Evolutionary conservation across 2,888 invertebrate species (phyloP), one percentile per base, ranked within the genome.

Genomic region (Dolichomitus sp.): DNA sequence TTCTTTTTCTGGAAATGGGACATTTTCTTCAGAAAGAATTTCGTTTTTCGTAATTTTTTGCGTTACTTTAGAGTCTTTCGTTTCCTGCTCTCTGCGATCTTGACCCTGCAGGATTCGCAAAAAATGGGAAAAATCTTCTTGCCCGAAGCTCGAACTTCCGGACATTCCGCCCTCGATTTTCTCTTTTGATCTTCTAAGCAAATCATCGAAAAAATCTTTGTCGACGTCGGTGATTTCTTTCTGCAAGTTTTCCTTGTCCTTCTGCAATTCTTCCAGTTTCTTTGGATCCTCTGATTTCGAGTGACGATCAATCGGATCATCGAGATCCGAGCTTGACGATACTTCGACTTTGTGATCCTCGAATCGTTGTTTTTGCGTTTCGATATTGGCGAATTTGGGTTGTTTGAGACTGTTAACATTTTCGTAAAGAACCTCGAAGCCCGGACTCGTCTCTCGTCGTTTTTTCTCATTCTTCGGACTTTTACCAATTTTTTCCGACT

Each of bases 161-260:
- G 93, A 92, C 74, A 93, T 89, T 3, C 91, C 88, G n/a, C 91
- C 91, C 37, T 91, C 92, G 0, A 81, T 85, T 73, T 87, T 91
- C 66, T 92, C 91, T 42, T 89, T 90, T 0, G 92, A 91, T 73
- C 81, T 88, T 42, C 88, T 89, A 11, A 93, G 77, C 23, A 92
- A 83, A 86, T 90, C 89, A 40, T 92, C 92, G 61, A 93, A 93
- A 78, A 93, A 93, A 82, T 92, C 90, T 78, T 93, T 92, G 65
- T 93, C 93, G 0, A 93, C 93, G 27, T 93, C 93, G 0, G 89
- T 93, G 63, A 93, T 93, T 84, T 94, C 93, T 42, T 93, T 92
- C 19, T 90, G 89, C 19, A 92, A 81, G 84, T 88, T 94, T 12
- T 92, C 91, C 54, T 92, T 93, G 40, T 89, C 86, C 14, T 88